A percentile compares a stretch with the other conserved stretches of the same genome.
These are phyloP conservation scores for Drosophila robusta DNA, from an alignment of 2,888 invertebrate species.

Conservation along the genomic window DNA sequence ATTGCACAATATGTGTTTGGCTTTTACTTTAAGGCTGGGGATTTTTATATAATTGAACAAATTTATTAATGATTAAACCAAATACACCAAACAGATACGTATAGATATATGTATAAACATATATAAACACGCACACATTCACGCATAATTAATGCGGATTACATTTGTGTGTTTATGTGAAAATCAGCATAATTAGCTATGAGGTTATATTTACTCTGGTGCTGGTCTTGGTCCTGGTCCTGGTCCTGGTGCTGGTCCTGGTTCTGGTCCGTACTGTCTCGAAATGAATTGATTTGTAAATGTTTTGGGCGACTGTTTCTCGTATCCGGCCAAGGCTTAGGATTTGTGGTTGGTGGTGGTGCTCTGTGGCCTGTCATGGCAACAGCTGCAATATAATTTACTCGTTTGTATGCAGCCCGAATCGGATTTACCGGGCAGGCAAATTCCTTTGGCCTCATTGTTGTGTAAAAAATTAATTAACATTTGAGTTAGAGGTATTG, in stretches of 20 bases:
- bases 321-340: slow-evolving; percentile 20
- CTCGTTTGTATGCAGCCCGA: slow-evolving; percentile 66
- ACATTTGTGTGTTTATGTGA: slow-evolving; percentile 37
- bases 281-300: slow-evolving; percentile 65
- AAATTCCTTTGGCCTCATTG: slow-evolving; percentile 28
- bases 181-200: slow-evolving; percentile 56
- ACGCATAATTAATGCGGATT: slow-evolving; percentile 66
- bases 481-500: slow-evolving; percentile 41
- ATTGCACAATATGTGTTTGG: neutral
- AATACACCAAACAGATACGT: slow-evolving; percentile 26
- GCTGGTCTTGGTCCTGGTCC: neutral
- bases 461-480: slow-evolving; percentile 64
- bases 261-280: slow-evolving; percentile 1
- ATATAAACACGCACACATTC: slow-evolving; percentile 15
- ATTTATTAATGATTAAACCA: slow-evolving; percentile 51
- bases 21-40: slow-evolving; percentile 10
- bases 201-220: slow-evolving; percentile 42
- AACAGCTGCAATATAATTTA: slow-evolving; percentile 70
- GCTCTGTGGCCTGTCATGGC: slow-evolving; percentile 29
- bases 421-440: slow-evolving; percentile 43
- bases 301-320: slow-evolving; percentile 36
- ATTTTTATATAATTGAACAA: slow-evolving; percentile 47
- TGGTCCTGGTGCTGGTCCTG: slow-evolving; percentile 7
- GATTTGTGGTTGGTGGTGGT: slow-evolving; percentile 31
- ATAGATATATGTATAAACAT: slow-evolving; percentile 12